These are phyloP conservation scores for Mesocricetus auratus DNA, from an alignment of 2,113 vertebrate species.

Conservation along the genomic window DNA sequence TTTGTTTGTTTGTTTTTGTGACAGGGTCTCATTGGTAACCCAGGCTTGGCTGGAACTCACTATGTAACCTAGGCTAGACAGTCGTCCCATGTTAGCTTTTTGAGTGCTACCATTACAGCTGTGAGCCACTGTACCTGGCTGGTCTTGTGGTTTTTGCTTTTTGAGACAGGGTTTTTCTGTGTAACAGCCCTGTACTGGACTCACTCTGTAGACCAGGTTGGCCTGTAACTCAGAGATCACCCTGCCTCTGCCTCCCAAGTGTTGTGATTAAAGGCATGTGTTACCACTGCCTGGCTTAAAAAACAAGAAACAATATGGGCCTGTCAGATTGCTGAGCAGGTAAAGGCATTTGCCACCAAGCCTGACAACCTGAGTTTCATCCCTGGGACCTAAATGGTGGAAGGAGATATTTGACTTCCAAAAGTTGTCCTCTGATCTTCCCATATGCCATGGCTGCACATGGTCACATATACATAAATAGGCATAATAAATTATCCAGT, in stretches of 20 bases:
- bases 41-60: neutral
- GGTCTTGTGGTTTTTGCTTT: neutral
- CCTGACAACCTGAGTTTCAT: neutral
- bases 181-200: neutral
- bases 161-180: neutral
- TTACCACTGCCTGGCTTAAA: neutral
- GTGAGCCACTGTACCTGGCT: neutral
- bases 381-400: neutral
- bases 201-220: neutral
- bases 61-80: neutral
- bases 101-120: neutral
- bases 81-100: neutral
- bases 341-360: neutral
- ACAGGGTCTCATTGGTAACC: neutral
- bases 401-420: neutral
- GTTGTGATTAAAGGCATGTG: neutral
- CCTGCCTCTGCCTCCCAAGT: neutral
- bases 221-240: neutral
- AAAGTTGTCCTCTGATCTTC: neutral
- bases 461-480: neutral
- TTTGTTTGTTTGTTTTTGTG: neutral
- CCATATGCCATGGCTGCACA: neutral
- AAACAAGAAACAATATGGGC: neutral
- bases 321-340: neutral
- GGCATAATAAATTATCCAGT: conserved; percentile 47